Percentiles rank a stretch among this genome's conserved stretches.
These are phyloP conservation scores for Protobothrops mucrosquamatus DNA, from an alignment of 2,113 vertebrate species.

Conservation along the genomic window DNA sequence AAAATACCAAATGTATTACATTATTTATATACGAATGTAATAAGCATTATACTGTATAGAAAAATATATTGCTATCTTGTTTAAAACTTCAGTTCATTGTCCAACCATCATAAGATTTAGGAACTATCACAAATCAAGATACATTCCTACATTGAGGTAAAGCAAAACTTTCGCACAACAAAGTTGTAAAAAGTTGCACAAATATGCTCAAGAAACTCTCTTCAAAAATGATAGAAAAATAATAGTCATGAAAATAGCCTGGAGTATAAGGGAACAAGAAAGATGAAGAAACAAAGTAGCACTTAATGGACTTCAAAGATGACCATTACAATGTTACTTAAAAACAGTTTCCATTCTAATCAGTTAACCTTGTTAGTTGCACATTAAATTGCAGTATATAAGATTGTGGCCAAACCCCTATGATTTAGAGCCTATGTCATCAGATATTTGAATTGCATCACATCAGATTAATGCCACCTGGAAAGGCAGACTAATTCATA, in stretches of 20 bases:
- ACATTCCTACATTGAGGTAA: not conserved
- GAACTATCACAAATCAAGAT: not conserved
- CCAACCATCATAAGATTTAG: not conserved
- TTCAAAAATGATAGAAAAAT: not conserved
- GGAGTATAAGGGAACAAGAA: not conserved
- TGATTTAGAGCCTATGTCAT: not conserved
- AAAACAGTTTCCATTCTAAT: not conserved
- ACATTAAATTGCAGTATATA: not conserved
- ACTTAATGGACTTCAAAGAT: not conserved
- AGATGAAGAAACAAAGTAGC: not conserved
- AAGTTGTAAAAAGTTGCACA: not conserved
- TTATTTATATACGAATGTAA: not conserved
- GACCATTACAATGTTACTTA: not conserved
- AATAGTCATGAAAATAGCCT: not conserved
- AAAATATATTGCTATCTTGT: not conserved
- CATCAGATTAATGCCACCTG: not conserved
- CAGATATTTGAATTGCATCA: conserved; percentile 6
- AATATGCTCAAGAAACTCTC: not conserved
- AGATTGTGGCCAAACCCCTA: not conserved
- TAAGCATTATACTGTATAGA: not conserved
- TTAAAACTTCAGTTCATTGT: not conserved
- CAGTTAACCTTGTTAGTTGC: not conserved
- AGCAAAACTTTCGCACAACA: not conserved
- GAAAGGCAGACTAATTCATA: not conserved
- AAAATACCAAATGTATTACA: not conserved